Base-by-base conservation (phyloP, 2,797 vertebrate species). In the Leptatherina wallacei region DNA sequence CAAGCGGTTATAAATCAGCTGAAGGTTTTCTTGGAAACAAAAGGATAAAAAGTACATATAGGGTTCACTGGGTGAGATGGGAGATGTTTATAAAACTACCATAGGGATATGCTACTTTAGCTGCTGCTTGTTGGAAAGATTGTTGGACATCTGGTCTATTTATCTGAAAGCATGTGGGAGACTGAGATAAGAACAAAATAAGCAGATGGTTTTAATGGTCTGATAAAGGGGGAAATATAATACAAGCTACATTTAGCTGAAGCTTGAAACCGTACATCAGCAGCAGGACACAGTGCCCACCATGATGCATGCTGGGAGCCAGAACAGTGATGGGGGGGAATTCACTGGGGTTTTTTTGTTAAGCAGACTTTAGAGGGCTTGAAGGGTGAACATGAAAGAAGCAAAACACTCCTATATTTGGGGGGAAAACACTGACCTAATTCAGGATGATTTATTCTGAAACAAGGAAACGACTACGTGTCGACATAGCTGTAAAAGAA, bases 321-420 rank as follows among this genome's bases (percentile, higher is more conserved):
- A 32, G 2, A 24, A 35, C 22, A 5, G 3, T 51, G 9, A 27
- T 68, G n/a, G 58, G 32, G 42, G 55, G 57, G 12, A 22, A 55
- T 71, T 79, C 35, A 29, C n/a, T 27, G 10, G 16, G 54, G 32
- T 22, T 27, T 71, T 42, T 74, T 38, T 64, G 35, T 60, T 36
- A 10, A 55, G 49, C 24, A 62, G 32, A 33, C 16, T 24, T 59
- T 11, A 13, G 6, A 49, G 40, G 49, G n/a, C 16, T 32, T 47
- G 2, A 44, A n/a, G 24, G 29, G 4, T 14, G 0, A 61, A 66
- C 65, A 24, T 24, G 7, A 77, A 47, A 56, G 32, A 38, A 58
- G 10, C 9, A 62, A 52, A 64, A 77, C 1, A 61, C 12, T 38
- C 4, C 10, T 27, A 30, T 64, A 32, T 72, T 38, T 47, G 7